phyloP scores from a whole-genome alignment of 2,797 vertebrate genomes.

The Onychomys arenicola region DNA sequence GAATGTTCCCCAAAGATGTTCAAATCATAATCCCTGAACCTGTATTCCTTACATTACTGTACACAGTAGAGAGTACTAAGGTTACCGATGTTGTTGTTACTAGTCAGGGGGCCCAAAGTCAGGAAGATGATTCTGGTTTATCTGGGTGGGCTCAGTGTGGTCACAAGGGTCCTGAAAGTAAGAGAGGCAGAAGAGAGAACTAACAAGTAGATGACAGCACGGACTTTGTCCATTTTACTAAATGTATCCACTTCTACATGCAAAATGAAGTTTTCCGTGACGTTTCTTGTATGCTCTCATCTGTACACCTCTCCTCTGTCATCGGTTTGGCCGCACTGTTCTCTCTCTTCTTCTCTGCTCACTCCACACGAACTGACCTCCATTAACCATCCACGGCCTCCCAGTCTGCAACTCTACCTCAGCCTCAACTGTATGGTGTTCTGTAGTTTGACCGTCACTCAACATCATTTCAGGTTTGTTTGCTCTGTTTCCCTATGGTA shows the following conservation, averaged over 20 bases:
- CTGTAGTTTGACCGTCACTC: neutral
- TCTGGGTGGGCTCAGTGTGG: neutral
- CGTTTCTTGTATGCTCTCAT: no score
- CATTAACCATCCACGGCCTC: neutral
- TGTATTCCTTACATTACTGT: neutral
- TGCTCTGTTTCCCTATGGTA: neutral
- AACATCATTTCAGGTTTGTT: constrained; percentile 41
- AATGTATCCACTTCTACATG: no score
- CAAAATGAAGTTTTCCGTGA: no score
- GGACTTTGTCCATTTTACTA: no score
- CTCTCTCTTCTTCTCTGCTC: neutral
- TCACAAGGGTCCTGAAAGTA: neutral
- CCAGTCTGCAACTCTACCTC: neutral
- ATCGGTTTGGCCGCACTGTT: neutral
- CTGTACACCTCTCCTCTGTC: neutral
- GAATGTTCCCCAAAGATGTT: neutral
- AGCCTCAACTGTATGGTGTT: neutral
- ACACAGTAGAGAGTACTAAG: neutral
- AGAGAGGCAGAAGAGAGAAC: neutral
- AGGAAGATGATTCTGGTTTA: neutral
- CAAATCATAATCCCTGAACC: neutral
- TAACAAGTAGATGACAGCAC: neutral
- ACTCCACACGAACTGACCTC: neutral
- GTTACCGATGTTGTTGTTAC: neutral
- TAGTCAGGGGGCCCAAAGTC: neutral